Percentiles rank a stretch among this genome's conserved stretches.
These are phyloP conservation scores for Tenthredo amoena DNA, from an alignment of 2,888 invertebrate genomes.

Conservation along the genomic window DNA sequence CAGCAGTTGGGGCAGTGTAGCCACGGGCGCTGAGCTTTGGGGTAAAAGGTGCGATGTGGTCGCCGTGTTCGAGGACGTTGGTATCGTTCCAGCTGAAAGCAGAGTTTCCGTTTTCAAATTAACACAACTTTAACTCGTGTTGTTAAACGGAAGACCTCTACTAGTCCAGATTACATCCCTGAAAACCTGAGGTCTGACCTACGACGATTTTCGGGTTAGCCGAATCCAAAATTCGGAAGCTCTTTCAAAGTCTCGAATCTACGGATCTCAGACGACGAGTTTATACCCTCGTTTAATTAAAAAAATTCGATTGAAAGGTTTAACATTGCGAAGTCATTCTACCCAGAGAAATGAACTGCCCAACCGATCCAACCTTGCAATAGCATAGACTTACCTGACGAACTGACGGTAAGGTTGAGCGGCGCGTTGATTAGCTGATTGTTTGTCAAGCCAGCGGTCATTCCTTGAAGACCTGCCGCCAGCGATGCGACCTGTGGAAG, in stretches of 20 bases:
- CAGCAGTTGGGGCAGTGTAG: conserved; percentile 82
- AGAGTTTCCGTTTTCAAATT: conserved; percentile 71
- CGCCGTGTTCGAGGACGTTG: conserved; percentile 76
- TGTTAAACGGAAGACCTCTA: not conserved
- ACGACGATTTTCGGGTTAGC: not conserved
- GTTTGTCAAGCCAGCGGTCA: conserved; percentile 79
- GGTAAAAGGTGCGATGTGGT: conserved; percentile 73
- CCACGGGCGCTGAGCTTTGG: conserved; percentile 79
- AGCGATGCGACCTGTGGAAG: conserved; percentile 82
- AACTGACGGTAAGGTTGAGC: conserved; percentile 89
- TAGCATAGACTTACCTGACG: conserved; percentile 75
- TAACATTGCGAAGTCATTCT: not conserved
- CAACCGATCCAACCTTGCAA: conserved; percentile 10
- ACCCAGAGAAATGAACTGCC: not conserved
- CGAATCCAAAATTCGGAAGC: not conserved
- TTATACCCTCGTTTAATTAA: not conserved
- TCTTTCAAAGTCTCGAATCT: not conserved
- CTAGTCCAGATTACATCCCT: conserved; percentile 2
- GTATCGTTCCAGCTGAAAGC: conserved; percentile 72
- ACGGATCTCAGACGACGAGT: not conserved
- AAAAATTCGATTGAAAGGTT: not conserved
- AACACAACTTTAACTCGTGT: not conserved
- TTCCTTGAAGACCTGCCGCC: conserved; percentile 84
- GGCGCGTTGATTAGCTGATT: conserved; percentile 88
- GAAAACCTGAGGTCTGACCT: not conserved